Conservation (phyloP, 2,113 vertebrate species). For the Ceyx cyanopectus region DNA sequence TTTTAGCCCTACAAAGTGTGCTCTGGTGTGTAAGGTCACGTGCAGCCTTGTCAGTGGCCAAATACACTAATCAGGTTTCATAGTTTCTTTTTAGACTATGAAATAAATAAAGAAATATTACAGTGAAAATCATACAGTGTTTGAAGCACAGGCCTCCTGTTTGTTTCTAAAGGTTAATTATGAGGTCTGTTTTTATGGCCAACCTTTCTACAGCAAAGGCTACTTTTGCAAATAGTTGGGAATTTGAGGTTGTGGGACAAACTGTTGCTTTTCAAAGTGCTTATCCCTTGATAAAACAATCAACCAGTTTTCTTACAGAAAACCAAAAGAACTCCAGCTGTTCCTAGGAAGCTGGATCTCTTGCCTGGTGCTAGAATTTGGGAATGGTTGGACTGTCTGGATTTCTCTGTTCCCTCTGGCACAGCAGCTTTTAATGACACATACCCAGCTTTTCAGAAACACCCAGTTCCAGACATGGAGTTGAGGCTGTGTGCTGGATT, state of each 20-base stretch:
- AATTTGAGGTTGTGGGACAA: neutral
- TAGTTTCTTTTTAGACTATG: neutral
- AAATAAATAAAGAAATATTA: neutral
- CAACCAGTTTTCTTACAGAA: neutral
- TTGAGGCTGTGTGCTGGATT: conserved; percentile 33
- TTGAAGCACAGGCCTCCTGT: neutral
- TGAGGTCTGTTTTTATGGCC: neutral
- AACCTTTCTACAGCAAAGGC: neutral
- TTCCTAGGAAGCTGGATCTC: neutral
- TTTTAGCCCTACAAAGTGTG: neutral
- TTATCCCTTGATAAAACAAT: neutral
- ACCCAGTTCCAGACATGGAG: neutral
- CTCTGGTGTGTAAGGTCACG: accelerated
- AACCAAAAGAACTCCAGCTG: neutral
- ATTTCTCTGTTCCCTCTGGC: neutral
- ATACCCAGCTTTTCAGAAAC: neutral
- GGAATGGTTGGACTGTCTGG: neutral
- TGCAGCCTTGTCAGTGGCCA: neutral
- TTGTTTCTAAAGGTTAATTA: neutral
- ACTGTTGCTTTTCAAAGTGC: neutral
- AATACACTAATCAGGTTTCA: accelerated
- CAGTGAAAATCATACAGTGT: neutral
- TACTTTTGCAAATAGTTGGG: neutral
- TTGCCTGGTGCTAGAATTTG: neutral
- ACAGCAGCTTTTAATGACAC: neutral